A percentile compares a stretch with the other conserved stretches of the same genome.
These are phyloP conservation scores for Gnathochromis pfefferi DNA, from an alignment of 2,113 vertebrate genomes.

Conservation along the genomic window DNA sequence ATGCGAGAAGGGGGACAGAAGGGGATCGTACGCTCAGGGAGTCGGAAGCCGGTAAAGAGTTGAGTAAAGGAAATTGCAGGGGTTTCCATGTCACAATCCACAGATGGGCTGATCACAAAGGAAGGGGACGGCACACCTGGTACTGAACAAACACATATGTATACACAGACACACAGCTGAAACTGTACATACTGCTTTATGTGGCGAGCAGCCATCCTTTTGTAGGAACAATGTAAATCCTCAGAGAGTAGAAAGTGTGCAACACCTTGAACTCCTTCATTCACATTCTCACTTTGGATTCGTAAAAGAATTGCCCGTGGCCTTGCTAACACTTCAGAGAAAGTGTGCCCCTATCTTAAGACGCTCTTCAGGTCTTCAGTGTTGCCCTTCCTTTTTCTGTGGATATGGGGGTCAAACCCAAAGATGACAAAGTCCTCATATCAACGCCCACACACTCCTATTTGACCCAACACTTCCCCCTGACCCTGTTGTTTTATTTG, in stretches of 20 bases:
- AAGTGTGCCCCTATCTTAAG: background rate
- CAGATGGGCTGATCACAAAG: slow-evolving; percentile 21
- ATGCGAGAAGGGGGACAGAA: background rate
- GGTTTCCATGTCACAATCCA: slow-evolving; percentile 36
- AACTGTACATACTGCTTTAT: background rate
- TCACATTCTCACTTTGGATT: background rate
- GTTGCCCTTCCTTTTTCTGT: background rate
- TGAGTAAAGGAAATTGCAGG: slow-evolving; percentile 37
- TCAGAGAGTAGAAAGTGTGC: background rate
- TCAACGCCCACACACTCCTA: slow-evolving; percentile 43
- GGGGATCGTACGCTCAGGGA: background rate
- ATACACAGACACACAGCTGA: slow-evolving; percentile 34
- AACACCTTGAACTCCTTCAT: background rate
- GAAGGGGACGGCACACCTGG: slow-evolving; percentile 24
- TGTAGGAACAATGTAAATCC: background rate
- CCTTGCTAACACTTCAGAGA: background rate
- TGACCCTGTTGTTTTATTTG: slow-evolving; percentile 63
- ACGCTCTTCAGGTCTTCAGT: background rate
- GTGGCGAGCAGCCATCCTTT: background rate
- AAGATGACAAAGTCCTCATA: slow-evolving; percentile 43
- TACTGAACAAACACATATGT: slow-evolving; percentile 29
- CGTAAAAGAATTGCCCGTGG: background rate
- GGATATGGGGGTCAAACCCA: slow-evolving; percentile 2
- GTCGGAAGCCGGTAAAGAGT: slow-evolving; percentile 31
- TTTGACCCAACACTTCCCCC: slow-evolving; percentile 38